These are phyloP conservation scores for Araneus ventricosus DNA, from an alignment of 1,140 invertebrate genomes.

Conservation along the genomic window DNA sequence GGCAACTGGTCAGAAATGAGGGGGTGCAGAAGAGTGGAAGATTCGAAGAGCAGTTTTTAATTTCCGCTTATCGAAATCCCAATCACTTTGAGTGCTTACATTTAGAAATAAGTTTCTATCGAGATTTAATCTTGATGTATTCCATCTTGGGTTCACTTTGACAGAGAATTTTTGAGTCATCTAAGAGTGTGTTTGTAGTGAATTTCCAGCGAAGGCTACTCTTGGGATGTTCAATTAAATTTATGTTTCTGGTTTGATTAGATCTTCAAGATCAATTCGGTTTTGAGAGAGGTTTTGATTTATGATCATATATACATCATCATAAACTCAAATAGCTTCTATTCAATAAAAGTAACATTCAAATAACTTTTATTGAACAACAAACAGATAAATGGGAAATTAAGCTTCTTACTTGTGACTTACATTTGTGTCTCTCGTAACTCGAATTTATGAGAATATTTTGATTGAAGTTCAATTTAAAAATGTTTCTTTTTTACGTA, in stretches of 20 bases:
- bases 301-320: too few species aligned
- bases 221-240: background rate
- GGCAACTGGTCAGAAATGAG: background rate
- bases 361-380: too few species aligned
- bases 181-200: background rate
- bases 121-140: background rate
- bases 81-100: constrained; percentile 25
- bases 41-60: background rate
- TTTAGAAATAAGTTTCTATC: background rate
- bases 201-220: background rate
- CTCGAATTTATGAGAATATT: too few species aligned
- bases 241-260: background rate
- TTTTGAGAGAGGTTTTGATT: too few species aligned
- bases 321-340: too few species aligned
- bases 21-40: background rate
- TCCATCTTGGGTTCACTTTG: background rate
- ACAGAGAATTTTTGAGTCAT: background rate
- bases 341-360: too few species aligned
- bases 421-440: too few species aligned
- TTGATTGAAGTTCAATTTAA: too few species aligned
- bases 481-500: too few species aligned
- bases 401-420: too few species aligned
- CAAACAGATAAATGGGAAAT: too few species aligned
- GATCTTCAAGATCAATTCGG: background rate
- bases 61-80: background rate